A percentile compares a stretch with the other conserved stretches of the same genome.
These are phyloP conservation scores for Lasioglossum malachurum DNA, from an alignment of 2,888 invertebrate genomes.

Conservation along the genomic window DNA sequence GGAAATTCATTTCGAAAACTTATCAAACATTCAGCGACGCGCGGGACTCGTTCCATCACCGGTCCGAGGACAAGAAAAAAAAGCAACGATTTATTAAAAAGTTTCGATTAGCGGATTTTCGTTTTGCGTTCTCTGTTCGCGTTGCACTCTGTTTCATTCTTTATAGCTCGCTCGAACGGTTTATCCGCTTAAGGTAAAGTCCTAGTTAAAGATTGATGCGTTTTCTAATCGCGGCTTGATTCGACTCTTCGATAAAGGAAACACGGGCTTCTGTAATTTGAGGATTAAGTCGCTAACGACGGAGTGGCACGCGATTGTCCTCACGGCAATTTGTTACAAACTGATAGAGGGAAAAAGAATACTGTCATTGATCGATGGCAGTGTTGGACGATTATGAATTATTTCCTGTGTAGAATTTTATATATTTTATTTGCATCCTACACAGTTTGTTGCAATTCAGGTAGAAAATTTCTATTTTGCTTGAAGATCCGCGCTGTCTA, in stretches of 20 bases:
- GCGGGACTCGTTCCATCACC: background rate
- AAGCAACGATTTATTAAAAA: background rate
- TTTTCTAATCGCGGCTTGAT: background rate
- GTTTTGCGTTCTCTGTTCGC: background rate
- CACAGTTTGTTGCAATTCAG: too few species aligned
- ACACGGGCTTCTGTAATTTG: conserved; percentile 2
- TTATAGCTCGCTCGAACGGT: background rate
- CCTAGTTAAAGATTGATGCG: background rate
- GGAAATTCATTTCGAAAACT: background rate
- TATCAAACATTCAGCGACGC: background rate
- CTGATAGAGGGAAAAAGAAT: background rate
- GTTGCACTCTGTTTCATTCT: background rate
- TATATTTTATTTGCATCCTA: background rate
- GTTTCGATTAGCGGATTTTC: background rate
- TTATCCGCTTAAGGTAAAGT: background rate
- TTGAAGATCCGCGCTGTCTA: too few species aligned
- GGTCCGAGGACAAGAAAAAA: background rate
- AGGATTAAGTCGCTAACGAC: background rate
- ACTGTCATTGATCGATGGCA: background rate
- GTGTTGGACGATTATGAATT: background rate
- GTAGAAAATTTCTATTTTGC: too few species aligned
- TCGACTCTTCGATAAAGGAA: background rate
- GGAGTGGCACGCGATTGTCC: background rate
- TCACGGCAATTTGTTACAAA: background rate
- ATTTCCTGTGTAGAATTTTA: background rate